Evolutionary conservation across 2,888 invertebrate genomes (phyloP).

Genomic region (Coelogynopora nodosa): DNA sequence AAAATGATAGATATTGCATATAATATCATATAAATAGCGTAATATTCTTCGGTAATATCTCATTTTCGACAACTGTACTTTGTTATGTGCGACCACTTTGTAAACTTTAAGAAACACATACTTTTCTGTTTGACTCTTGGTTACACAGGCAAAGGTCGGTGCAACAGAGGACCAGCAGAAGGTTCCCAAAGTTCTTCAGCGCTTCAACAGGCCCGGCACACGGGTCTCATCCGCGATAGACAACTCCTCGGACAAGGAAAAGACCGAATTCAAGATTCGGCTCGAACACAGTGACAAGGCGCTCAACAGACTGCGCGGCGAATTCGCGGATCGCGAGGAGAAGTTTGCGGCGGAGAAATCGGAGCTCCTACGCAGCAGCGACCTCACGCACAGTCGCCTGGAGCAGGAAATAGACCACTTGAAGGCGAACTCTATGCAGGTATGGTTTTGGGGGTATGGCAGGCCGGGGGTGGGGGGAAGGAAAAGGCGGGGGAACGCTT

Average conservation of each 20-base stretch:
- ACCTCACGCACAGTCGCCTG: neutral
- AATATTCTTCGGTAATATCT: too few relatives aligned
- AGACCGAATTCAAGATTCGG: constrained; percentile 39
- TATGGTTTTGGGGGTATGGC: too few relatives aligned
- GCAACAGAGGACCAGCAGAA: constrained; percentile 43
- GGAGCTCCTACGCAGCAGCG: constrained; percentile 11
- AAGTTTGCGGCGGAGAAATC: constrained; percentile 37
- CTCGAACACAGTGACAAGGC: constrained; percentile 41
- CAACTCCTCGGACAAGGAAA: constrained; percentile 30
- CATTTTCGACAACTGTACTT: too few relatives aligned
- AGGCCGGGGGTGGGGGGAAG: too few relatives aligned
- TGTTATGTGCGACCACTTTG: too few relatives aligned
- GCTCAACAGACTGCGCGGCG: constrained; percentile 34
- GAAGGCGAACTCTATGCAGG: constrained; percentile 7
- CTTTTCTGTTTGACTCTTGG: too few relatives aligned
- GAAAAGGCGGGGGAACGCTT: too few relatives aligned
- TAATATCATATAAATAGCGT: too few relatives aligned
- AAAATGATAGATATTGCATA: too few relatives aligned
- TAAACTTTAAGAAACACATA: too few relatives aligned
- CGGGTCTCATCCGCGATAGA: constrained; percentile 26
- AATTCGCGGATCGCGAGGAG: constrained; percentile 36
- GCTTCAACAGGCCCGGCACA: constrained; percentile 27
- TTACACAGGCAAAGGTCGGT: constrained; percentile 29
- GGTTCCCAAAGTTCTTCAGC: constrained; percentile 45
- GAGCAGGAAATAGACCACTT: constrained; percentile 22